phyloP scores from a whole-genome alignment of 64 coral and sea anemone species.

The Hydrozoanthus tunicans region DNA sequence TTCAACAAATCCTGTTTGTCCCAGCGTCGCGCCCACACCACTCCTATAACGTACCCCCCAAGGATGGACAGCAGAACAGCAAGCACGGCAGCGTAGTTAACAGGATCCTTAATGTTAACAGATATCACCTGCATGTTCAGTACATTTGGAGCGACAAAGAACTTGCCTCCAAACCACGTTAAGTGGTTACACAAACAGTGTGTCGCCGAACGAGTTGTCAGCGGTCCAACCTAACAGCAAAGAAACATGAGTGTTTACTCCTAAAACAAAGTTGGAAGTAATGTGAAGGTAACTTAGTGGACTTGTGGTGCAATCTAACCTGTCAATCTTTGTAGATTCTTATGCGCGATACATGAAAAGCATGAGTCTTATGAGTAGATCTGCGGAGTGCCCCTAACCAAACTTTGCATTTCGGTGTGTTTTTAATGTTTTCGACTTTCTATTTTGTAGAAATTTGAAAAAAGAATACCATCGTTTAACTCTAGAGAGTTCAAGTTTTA shows the following conservation, averaged over 20 bases:
- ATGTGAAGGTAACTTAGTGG: no score
- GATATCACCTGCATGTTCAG: conserved; percentile 58
- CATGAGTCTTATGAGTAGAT: no score
- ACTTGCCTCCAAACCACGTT: conserved; percentile 86
- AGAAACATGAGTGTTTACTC: neutral
- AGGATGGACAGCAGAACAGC: conserved; percentile 59
- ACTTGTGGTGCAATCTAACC: no score
- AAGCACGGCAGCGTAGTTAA: conserved; percentile 70
- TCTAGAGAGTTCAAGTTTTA: no score
- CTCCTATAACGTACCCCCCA: conserved; percentile 42
- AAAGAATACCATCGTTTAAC: no score
- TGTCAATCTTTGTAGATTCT: neutral
- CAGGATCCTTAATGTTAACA: conserved; percentile 60
- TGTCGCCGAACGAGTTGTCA: conserved; percentile 55
- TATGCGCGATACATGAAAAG: no score
- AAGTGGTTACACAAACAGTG: conserved; percentile 90
- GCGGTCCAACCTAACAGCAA: conserved; percentile 73
- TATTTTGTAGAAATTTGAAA: no score
- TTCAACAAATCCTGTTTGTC: conserved; percentile 76
- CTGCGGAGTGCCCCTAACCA: no score
- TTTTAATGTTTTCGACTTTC: no score
- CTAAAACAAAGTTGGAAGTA: neutral
- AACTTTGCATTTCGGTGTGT: no score
- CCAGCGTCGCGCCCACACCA: conserved; percentile 81
- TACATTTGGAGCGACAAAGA: conserved; percentile 78